Evolutionary conservation across 2,888 invertebrate genomes (phyloP), one percentile per base, ranked within the genome.

Genomic region (Argyra leucocephala): DNA sequence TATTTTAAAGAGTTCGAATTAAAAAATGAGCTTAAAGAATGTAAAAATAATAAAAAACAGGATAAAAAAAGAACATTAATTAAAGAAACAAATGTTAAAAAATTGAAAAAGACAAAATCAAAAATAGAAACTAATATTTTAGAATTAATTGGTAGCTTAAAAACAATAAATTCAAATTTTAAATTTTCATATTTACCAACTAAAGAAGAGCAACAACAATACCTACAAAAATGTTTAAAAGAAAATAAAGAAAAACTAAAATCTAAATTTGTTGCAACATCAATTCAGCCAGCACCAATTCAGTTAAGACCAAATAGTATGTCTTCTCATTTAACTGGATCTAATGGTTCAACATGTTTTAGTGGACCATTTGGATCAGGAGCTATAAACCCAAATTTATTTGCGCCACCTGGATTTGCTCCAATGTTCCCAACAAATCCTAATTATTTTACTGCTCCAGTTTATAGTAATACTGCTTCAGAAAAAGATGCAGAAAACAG

Each of bases 121-220:
- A 79, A 78, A 72, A 76, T 79, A 22, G 80, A 80, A 67, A 72
- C 74, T 37, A 72, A 70, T 60, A 79, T 80, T 37, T 70, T 80
- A 23, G 79, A 79, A 67, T 72, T 79, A 22, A 79, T 80, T 67
- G 76, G 75, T 10, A 76, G 75, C 10, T 73, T 80, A 1, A 80
- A 79, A 69, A 76, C 75, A 64, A 74, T 76, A 2, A 78, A 77
- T 69, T 66, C 71, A 9, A 78, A 79, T 48, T 80, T 80, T 66
- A 78, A 74, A 64, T 79, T 80, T 69, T 70, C 78, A 5, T 80
- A 80, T 67, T 69, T 79, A 69, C 79, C 80, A 26, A 77, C 80
- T 65, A 79, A 78, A 69, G 79, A 79, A 68, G 78, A 79, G 65
- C 77, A 78, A 67, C 63, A 75, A 61, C 76, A 76, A 36, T 76